Conservation (phyloP, 2,797 vertebrate genomes). For the Anabacerthia variegaticeps region DNA sequence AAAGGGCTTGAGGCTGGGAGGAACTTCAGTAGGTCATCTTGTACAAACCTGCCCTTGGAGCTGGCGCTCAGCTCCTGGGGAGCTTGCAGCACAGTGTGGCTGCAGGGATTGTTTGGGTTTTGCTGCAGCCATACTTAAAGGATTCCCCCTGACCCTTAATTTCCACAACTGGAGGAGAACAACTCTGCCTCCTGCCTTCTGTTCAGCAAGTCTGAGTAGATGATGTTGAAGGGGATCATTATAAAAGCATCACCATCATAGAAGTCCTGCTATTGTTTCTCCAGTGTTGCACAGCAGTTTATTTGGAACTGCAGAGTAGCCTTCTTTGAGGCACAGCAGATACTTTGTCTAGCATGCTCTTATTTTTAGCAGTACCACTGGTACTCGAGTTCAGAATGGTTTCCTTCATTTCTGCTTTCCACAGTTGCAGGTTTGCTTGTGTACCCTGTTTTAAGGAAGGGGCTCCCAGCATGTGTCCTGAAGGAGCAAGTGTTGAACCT, state of each 20-base stretch:
- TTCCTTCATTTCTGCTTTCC: background rate
- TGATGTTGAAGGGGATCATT: background rate
- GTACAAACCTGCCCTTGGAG: background rate
- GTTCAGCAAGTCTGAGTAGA: background rate
- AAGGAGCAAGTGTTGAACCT: background rate
- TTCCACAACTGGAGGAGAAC: background rate
- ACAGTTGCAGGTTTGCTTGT: background rate
- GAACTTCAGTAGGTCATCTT: background rate
- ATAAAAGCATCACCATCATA: background rate
- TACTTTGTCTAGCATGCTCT: background rate
- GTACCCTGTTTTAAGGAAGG: background rate
- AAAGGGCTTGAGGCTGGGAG: background rate
- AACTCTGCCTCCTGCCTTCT: background rate
- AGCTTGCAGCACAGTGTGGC: background rate
- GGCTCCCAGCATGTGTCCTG: background rate
- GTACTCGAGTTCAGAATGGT: background rate
- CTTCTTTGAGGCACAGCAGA: background rate
- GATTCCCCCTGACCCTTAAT: background rate
- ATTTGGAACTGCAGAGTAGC: background rate
- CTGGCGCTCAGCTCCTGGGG: background rate
- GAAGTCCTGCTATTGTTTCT: background rate
- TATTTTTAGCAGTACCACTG: background rate
- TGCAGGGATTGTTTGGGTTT: background rate
- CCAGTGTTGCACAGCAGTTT: rapidly evolving
- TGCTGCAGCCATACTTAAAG: background rate